Evolutionary conservation across 2,797 vertebrate species (phyloP).

Genomic region (Myotis planiceps): DNA sequence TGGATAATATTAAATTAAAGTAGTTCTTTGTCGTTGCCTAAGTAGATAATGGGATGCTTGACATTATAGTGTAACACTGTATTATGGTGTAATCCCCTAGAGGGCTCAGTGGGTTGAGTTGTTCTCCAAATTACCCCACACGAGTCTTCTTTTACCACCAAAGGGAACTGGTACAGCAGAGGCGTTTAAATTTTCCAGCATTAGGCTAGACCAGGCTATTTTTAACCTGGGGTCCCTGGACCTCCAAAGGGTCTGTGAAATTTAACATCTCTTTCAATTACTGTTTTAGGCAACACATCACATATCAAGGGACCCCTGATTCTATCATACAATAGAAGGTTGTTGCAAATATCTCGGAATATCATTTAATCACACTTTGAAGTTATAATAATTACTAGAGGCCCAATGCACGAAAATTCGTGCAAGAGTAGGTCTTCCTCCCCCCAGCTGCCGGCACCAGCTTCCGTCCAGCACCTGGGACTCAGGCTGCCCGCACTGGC

Average conservation of each 20-base stretch:
- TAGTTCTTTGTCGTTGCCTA: background rate
- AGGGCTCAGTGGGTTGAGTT: background rate
- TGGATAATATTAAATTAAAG: background rate
- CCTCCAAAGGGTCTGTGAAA: background rate
- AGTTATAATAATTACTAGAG: background rate
- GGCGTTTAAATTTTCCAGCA: background rate
- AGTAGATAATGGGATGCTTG: background rate
- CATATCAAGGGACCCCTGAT: background rate
- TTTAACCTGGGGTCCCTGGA: background rate
- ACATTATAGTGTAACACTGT: background rate
- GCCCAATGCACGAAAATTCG: too few species aligned
- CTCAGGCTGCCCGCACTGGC: too few species aligned
- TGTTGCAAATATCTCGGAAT: background rate
- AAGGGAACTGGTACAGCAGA: background rate
- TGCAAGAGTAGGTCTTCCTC: too few species aligned
- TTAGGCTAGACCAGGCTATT: background rate
- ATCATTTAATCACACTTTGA: background rate
- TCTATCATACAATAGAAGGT: background rate
- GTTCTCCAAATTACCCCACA: background rate
- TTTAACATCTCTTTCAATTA: background rate
- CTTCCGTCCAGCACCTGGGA: too few species aligned
- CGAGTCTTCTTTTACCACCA: background rate
- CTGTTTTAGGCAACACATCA: background rate
- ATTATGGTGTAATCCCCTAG: background rate
- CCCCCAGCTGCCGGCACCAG: too few species aligned